These are phyloP conservation scores for Circaetus gallicus DNA, from an alignment of 2,113 vertebrate genomes.

Conservation along the genomic window DNA sequence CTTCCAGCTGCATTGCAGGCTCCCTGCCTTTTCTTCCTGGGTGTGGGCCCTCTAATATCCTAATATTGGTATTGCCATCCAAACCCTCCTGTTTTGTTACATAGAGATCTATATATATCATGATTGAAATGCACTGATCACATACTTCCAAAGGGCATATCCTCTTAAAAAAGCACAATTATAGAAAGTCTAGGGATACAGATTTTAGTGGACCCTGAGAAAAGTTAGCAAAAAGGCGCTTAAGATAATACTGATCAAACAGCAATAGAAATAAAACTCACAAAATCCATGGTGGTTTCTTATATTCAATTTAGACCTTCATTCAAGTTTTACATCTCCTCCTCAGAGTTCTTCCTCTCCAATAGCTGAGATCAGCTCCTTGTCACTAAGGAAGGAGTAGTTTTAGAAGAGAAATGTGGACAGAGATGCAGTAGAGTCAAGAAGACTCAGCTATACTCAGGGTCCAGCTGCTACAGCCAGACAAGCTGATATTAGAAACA, in stretches of 20 bases:
- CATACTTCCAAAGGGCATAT: neutral
- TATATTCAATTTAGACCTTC: neutral
- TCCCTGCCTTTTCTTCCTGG: neutral
- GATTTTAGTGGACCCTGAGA: neutral
- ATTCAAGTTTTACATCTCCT: neutral
- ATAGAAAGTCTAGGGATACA: neutral
- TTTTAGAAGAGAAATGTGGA: neutral
- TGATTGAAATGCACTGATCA: neutral
- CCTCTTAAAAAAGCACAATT: neutral
- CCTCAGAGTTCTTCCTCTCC: neutral
- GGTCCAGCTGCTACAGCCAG: neutral
- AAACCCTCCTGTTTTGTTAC: neutral
- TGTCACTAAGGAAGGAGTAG: neutral
- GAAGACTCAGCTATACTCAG: neutral
- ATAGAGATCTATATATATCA: neutral
- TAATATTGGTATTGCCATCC: neutral
- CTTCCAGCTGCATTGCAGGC: neutral
- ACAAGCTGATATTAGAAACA: neutral
- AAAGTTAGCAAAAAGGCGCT: neutral
- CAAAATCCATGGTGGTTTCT: neutral
- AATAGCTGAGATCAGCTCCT: neutral
- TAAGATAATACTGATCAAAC: neutral
- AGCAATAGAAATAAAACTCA: neutral
- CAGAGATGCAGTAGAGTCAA: accelerated
- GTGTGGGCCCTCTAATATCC: neutral